Percentiles rank a stretch among this genome's conserved stretches.
phyloP scores from a whole-genome alignment of 1,140 invertebrate species.

The Mya arenaria region DNA sequence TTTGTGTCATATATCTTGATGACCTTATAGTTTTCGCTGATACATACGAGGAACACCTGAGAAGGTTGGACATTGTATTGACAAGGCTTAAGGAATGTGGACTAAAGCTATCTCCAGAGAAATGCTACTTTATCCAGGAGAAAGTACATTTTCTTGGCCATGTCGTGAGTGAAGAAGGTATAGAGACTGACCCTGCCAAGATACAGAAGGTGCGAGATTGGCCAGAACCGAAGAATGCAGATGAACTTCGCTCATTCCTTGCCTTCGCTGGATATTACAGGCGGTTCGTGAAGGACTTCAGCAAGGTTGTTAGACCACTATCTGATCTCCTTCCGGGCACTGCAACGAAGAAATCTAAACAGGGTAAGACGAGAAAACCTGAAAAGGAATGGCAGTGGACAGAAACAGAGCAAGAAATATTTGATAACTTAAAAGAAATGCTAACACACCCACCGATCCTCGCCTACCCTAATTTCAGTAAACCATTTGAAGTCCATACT shows the following conservation, averaged over 20 bases:
- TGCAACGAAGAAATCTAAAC: neutral
- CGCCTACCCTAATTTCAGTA: constrained; percentile 11
- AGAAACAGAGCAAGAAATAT: neutral
- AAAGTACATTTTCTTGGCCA: neutral
- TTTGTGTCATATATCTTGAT: neutral
- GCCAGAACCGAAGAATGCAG: neutral
- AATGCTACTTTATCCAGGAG: neutral
- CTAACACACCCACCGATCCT: constrained; percentile 9
- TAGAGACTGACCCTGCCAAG: no score
- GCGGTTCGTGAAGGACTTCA: neutral
- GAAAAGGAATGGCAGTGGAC: constrained; percentile 7
- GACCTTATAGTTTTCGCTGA: neutral
- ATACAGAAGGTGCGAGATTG: no score
- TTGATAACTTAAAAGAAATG: constrained; percentile 18
- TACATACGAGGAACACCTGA: no score
- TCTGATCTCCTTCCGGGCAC: neutral
- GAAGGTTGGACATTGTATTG: no score
- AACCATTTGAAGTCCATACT: constrained; percentile 24
- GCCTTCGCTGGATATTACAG: neutral
- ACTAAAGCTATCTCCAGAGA: neutral
- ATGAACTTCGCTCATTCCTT: neutral
- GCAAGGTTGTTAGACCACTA: neutral
- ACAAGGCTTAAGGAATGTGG: neutral
- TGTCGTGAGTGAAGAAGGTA: no score
- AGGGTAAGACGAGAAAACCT: no score